Evolutionary conservation across 1,140 invertebrate genomes (phyloP).

Genomic region (Ips typographus): DNA sequence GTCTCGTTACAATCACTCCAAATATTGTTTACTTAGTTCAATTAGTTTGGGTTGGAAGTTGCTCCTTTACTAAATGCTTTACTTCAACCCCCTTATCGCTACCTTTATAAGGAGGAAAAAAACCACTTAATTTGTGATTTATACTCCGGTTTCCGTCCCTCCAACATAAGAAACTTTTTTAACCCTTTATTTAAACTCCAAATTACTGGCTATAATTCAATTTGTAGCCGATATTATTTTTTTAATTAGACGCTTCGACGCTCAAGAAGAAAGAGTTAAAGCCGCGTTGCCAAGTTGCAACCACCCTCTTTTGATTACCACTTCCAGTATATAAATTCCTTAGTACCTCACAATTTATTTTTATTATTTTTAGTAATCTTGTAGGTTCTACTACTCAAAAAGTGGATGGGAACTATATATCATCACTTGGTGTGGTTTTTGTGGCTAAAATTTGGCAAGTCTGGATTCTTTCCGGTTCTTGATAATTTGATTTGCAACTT

Average conservation of each 20-base stretch:
- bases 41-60: no score
- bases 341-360: no score
- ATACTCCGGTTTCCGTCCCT: slow-evolving; percentile 35
- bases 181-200: slow-evolving; percentile 42
- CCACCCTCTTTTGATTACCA: neutral
- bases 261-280: slow-evolving; percentile 11
- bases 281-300: slow-evolving; percentile 22
- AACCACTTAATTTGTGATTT: slow-evolving; percentile 45
- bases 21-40: no score
- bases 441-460: slow-evolving; percentile 1
- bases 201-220: slow-evolving; percentile 42
- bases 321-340: no score
- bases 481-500: slow-evolving; percentile 39
- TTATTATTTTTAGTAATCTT: no score
- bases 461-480: slow-evolving; percentile 3
- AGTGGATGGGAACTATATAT: no score
- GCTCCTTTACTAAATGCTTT: no score
- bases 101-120: slow-evolving; percentile 35
- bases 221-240: slow-evolving; percentile 44
- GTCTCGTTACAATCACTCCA: no score
- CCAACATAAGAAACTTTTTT: slow-evolving; percentile 25
- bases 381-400: no score
- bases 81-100: slow-evolving; percentile 29
- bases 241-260: slow-evolving; percentile 42
- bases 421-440: neutral